phyloP scores from a whole-genome alignment of 1,140 invertebrate species.

The Drosophila kohkoa region DNA sequence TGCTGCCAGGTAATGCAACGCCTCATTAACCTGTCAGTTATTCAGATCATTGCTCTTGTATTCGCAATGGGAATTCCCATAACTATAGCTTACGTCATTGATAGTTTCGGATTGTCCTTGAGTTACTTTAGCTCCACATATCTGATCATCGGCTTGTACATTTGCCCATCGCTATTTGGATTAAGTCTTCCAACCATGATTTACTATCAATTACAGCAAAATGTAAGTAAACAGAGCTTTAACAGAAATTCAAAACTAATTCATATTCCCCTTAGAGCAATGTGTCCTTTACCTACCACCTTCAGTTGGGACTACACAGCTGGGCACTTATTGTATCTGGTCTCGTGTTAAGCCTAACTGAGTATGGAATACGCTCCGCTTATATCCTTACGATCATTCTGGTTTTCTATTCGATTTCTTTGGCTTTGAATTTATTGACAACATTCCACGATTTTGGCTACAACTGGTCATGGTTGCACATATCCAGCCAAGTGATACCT shows the following conservation, averaged over 20 bases:
- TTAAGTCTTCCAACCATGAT: slow-evolving; percentile 48
- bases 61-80: slow-evolving; percentile 86
- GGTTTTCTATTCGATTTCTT: slow-evolving; percentile 42
- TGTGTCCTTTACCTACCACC: slow-evolving; percentile 31
- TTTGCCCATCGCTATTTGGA: slow-evolving; percentile 86
- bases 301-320: slow-evolving; percentile 55
- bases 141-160: slow-evolving; percentile 87
- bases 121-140: slow-evolving; percentile 89
- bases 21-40: slow-evolving; percentile 48
- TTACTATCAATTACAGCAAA: slow-evolving; percentile 12
- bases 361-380: slow-evolving; percentile 41
- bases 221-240: slow-evolving; percentile 1
- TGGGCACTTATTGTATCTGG: slow-evolving; percentile 44
- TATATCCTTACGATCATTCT: slow-evolving; percentile 51
- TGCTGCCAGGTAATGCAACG: slow-evolving; percentile 18
- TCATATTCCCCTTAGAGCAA: slow-evolving; percentile 40
- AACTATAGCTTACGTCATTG: slow-evolving; percentile 84
- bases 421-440: slow-evolving; percentile 49
- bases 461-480: slow-evolving; percentile 86
- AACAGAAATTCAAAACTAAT: slow-evolving; percentile 12
- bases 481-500: slow-evolving; percentile 69
- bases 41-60: slow-evolving; percentile 85
- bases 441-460: slow-evolving; percentile 80
- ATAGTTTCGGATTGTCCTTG: slow-evolving; percentile 84
- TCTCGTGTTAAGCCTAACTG: slow-evolving; percentile 17